Conservation (phyloP, 2,113 vertebrate genomes). For the Trichomycterus rosablanca region DNA sequence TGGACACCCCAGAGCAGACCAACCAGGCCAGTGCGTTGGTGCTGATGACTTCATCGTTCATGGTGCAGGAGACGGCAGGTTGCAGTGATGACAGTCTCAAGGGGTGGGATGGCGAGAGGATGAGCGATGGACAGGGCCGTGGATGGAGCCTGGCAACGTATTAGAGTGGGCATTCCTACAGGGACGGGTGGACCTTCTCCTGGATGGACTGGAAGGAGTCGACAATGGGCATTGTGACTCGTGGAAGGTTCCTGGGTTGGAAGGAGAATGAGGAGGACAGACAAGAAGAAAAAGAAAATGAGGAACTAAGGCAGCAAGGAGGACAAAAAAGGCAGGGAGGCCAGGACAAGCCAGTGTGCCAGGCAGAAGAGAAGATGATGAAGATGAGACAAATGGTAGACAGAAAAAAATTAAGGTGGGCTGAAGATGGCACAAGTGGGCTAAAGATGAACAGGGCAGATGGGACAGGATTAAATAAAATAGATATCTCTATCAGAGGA, state of each 20-base stretch:
- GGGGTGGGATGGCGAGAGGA: conserved; percentile 53
- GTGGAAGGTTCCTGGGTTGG: conserved; percentile 8
- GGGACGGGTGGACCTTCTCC: conserved; percentile 31
- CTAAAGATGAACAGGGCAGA: conserved; percentile 6
- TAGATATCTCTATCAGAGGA: neutral
- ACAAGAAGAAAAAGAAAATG: neutral
- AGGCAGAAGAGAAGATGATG: neutral
- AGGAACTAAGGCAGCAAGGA: neutral
- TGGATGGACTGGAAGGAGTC: conserved; percentile 52
- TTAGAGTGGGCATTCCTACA: conserved; percentile 61
- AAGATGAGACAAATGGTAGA: neutral
- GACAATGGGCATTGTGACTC: conserved; percentile 47
- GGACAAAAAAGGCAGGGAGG: neutral
- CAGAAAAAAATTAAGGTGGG: conserved; percentile 14
- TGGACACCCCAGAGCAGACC: conserved; percentile 82
- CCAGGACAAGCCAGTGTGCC: neutral
- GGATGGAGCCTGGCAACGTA: conserved; percentile 37
- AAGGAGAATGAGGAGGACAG: neutral
- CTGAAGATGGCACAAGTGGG: conserved; percentile 7
- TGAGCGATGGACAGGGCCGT: conserved; percentile 56
- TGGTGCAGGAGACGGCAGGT: conserved; percentile 66
- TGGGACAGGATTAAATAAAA: conserved; percentile 7
- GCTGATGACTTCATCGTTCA: conserved; percentile 82
- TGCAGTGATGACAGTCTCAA: conserved; percentile 38
- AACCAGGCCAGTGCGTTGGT: conserved; percentile 87